phyloP scores from a whole-genome alignment of 2,797 vertebrate genomes.

The Meriones psammophilus region DNA sequence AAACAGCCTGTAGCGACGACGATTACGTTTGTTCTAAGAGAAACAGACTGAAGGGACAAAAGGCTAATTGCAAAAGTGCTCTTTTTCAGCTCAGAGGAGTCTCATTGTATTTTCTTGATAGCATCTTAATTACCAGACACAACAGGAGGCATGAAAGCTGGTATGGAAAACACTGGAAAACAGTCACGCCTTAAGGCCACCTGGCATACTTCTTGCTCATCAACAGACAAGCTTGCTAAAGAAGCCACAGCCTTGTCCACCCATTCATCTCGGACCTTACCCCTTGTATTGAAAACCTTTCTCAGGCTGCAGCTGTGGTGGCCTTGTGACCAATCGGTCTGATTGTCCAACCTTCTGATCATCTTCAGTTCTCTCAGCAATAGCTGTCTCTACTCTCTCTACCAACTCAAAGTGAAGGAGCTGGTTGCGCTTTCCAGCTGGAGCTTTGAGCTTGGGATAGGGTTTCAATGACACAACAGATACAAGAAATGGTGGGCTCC shows the following conservation, averaged over 20 bases:
- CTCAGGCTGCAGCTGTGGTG: background rate
- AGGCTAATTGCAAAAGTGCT: slow-evolving; percentile 78
- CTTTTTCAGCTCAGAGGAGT: slow-evolving; percentile 64
- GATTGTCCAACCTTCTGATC: background rate
- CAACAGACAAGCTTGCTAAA: slow-evolving; percentile 11
- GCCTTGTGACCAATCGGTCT: background rate
- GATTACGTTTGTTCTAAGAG: slow-evolving; percentile 79
- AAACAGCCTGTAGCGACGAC: slow-evolving; percentile 79
- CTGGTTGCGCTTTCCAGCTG: background rate
- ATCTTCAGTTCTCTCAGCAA: background rate
- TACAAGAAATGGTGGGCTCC: background rate
- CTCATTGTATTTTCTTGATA: slow-evolving; percentile 81
- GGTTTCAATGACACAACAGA: slow-evolving; percentile 1
- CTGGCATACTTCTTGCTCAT: background rate
- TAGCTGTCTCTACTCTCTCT: background rate
- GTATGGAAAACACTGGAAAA: slow-evolving; percentile 66
- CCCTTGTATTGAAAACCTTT: background rate
- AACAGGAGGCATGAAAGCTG: slow-evolving; percentile 78
- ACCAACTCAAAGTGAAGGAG: background rate
- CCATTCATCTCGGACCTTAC: background rate
- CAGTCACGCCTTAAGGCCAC: background rate
- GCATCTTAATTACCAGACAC: slow-evolving; percentile 83
- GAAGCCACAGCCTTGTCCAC: slow-evolving; percentile 4
- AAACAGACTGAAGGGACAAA: slow-evolving; percentile 73
- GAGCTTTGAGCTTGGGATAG: background rate